Percentiles rank a stretch among this genome's conserved stretches.
Evolutionary conservation across 2,113 vertebrate species (phyloP).

Genomic region (Laticauda colubrina): DNA sequence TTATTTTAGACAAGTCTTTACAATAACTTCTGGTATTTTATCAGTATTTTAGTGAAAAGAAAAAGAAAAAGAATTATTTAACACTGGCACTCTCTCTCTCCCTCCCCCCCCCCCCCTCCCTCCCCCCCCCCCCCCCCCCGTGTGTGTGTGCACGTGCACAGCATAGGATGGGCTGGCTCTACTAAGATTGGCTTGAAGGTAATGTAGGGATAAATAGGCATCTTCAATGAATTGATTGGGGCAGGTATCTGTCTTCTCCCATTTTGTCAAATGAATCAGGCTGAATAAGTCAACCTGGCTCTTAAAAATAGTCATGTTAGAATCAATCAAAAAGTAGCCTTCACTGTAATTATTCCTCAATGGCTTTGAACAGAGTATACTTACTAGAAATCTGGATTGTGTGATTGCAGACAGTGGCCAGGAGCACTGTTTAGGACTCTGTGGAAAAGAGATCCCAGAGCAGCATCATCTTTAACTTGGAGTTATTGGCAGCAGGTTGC

Average conservation of each 20-base stretch:
- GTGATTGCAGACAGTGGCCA: neutral
- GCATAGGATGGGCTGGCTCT: neutral
- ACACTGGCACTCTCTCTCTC: conserved; percentile 39
- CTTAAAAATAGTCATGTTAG: neutral
- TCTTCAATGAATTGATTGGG: neutral
- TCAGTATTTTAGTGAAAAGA: conserved; percentile 54
- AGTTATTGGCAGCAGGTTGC: neutral
- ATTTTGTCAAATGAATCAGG: neutral
- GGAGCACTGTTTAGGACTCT: neutral
- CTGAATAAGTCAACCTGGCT: neutral
- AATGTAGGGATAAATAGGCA: neutral
- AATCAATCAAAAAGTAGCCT: neutral
- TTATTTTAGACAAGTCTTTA: conserved; percentile 55
- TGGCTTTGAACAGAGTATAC: neutral
- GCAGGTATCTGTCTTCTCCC: neutral
- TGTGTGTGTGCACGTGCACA: neutral
- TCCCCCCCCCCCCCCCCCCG: too few species aligned
- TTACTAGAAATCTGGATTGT: neutral
- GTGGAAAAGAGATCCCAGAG: neutral
- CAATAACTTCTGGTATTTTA: conserved; percentile 51
- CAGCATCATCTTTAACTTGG: neutral
- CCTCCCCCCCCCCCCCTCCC: rapidly evolving
- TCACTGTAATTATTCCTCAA: neutral
- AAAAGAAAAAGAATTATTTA: conserved; percentile 64
- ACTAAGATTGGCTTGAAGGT: too few species aligned